Base-by-base conservation (phyloP, 2,888 invertebrate species). In the Thumatha senex region DNA sequence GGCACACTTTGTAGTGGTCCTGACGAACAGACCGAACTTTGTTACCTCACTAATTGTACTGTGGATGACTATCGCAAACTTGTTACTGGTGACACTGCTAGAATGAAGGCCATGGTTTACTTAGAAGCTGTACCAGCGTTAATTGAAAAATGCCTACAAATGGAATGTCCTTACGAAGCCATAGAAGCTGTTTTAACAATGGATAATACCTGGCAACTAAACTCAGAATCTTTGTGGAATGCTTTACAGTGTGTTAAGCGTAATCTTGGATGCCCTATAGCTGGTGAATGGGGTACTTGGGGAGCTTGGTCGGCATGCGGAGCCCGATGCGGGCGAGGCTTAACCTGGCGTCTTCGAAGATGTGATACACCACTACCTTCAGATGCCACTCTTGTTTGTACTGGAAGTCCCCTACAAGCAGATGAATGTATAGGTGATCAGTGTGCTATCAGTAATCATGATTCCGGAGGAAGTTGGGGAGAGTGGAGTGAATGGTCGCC, bases 211-310 rank as follows among this genome's bases (percentile, higher is more conserved):
- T 92, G 85, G 92, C 89, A 87, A 64, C 61, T 88, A 10, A 78
- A 75, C 53, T 56, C 88, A 4, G 91, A 89, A 69, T 62, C 74
- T 0, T 51, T 88, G 33, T 92, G 92, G 92, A 92, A 92, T 65
- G 76, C 92, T 0, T 72, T 93, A 29, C 88, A 84, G 52, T 93
- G 92, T 56, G 87, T 93, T 7, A 92, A 92, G 59, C 85, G 86
- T 58, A 87, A 90, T 63, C 67, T 90, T 40, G 92, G 92, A 1
- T 93, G 92, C 63, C 86, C 88, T 45, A 81, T 92, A 40, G 51
- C 69, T 1, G 90, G 90, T 4, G 86, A 83, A 63, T 90, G 90
- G 90, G 82, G 90, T 1, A 51, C 75, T 9, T 90, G 90, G 90
- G 80, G 85, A 12, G 58, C 74, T 7, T 88, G 87, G 86, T 86